These are phyloP conservation scores for Phocoena sinus DNA, from an alignment of 2,113 vertebrate genomes.

Conservation along the genomic window DNA sequence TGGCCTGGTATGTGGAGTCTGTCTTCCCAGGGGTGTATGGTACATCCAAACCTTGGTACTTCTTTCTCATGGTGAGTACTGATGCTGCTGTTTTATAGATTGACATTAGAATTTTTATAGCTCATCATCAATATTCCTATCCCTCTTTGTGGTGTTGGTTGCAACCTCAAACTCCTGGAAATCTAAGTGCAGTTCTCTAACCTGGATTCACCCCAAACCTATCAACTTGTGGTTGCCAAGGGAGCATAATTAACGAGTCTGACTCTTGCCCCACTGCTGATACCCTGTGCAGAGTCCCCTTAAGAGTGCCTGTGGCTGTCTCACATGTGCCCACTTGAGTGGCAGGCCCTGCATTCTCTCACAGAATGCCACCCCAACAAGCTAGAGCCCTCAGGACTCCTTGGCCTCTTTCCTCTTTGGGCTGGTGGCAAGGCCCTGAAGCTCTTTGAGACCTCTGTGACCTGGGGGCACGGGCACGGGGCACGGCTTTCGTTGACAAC, in stretches of 20 bases:
- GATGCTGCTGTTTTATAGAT: not conserved
- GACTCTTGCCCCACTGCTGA: not conserved
- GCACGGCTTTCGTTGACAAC: not conserved
- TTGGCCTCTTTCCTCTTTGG: not conserved
- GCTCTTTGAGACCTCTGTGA: not conserved
- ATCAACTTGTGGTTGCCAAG: not conserved
- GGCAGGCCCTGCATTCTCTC: not conserved
- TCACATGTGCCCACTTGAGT: not conserved
- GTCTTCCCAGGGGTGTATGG: slow-evolving; percentile 93
- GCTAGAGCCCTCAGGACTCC: not conserved
- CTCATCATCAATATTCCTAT: not conserved
- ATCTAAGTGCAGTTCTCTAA: not conserved
- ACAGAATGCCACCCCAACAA: not conserved
- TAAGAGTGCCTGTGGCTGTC: not conserved
- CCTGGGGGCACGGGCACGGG: not conserved
- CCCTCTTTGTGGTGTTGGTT: not conserved
- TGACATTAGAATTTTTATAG: not conserved
- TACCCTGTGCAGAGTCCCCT: not conserved
- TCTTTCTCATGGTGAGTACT: slow-evolving; percentile 88
- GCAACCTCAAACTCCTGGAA: not conserved
- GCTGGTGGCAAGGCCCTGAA: not conserved
- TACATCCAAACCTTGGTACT: slow-evolving; percentile 89
- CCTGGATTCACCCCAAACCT: not conserved
- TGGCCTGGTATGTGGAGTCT: slow-evolving; percentile 91
- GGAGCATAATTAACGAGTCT: not conserved